These are phyloP conservation scores for Rhinopithecus roxellana DNA, from an alignment of 2,113 vertebrate genomes.

Conservation along the genomic window DNA sequence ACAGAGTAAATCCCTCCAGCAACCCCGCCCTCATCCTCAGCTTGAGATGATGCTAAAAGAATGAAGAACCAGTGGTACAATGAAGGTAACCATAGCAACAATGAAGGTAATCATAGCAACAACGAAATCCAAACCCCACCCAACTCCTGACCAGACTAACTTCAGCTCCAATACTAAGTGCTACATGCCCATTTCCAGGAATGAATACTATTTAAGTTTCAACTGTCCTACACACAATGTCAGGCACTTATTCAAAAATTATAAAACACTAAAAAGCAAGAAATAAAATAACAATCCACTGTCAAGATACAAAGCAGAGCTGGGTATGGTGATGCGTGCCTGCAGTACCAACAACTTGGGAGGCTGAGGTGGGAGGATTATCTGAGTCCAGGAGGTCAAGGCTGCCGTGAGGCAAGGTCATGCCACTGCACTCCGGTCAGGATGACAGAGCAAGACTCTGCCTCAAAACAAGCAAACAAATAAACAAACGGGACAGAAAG, in stretches of 20 bases:
- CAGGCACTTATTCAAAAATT: not conserved
- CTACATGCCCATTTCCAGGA: not conserved
- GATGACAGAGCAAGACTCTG: too few relatives aligned
- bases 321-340: too few relatives aligned
- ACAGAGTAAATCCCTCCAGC: not conserved
- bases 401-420: too few relatives aligned
- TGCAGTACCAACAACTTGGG: too few relatives aligned
- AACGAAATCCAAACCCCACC: not conserved
- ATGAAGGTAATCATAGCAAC: not conserved
- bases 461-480: too few relatives aligned
- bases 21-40: not conserved
- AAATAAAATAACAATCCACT: not conserved
- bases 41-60: not conserved
- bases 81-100: slow-evolving; percentile 9
- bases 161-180: not conserved
- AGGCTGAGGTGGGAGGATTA: too few relatives aligned
- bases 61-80: not conserved
- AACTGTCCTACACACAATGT: not conserved
- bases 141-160: not conserved
- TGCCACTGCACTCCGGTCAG: too few relatives aligned
- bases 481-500: not conserved
- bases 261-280: not conserved
- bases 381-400: too few relatives aligned
- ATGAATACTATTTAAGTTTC: not conserved
- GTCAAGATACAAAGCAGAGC: not conserved